Evolutionary conservation across 1,140 invertebrate species (phyloP), one percentile per base, ranked within the genome.

Genomic region (Trichoplusia ni): DNA sequence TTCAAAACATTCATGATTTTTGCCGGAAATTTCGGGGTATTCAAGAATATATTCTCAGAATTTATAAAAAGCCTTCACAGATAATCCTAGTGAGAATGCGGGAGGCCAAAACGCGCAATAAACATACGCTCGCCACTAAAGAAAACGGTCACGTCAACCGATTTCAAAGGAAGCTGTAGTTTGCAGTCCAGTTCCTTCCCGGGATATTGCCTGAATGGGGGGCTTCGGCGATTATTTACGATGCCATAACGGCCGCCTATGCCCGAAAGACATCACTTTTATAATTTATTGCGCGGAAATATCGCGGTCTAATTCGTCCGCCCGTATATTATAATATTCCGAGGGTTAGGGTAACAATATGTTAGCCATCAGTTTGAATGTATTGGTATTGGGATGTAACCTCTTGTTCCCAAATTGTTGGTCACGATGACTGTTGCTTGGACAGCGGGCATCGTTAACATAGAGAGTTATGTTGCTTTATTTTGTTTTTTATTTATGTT

Each of bases 241-340:
- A 84, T 56, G 67, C 80, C 73, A 82, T 84, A 86, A 83, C 77
- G 74, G 70, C 69, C 78, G 64, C 73, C 67, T 77, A 76, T 77
- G 86, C 81, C 83, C 83, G 46, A 82, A 87, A 84, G 80, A 87
- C 86, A 82, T 84, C 81, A 78, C 79, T 85, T 82, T 82, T 82
- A 83, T 84, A 86, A 86, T 86, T 85, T 86, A 89, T 86, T 69
- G 72, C 71, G 64, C 67, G 79, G 77, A 84, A 86, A 84, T 87
- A 84, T 83, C 76, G 70, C 65, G 73, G 72, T 71, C 75, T 84
- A 86, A 89, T 84, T 86, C 77, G 67, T 81, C 76, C 64, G 65
- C 54, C n/a, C 75, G 71, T 78, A 83, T 81, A 82, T 79, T 83
- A 70, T 53, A 64, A 54, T 59, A 46, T 46, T 46, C 14, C 1